Percentiles rank a stretch among this genome's conserved stretches.
Evolutionary conservation across 2,797 vertebrate species (phyloP).

Genomic region (Lophius americanus): DNA sequence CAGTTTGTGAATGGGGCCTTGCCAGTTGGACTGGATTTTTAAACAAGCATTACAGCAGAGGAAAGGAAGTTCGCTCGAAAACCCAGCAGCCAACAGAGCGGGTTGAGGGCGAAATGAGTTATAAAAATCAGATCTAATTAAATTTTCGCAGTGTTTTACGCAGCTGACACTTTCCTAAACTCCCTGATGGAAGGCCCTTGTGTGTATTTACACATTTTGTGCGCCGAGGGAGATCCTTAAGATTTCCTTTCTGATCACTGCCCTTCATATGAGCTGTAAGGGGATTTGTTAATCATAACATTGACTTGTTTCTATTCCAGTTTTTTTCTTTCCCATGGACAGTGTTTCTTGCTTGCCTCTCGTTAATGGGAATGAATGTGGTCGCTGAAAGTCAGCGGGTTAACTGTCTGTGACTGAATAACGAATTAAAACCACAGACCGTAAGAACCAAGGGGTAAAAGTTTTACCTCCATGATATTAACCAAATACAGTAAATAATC

Average conservation of each 20-base stretch:
- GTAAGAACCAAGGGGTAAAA: neutral
- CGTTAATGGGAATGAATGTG: slow-evolving; percentile 39
- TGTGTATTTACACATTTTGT: slow-evolving; percentile 28
- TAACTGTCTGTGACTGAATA: slow-evolving; percentile 28
- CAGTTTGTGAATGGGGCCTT: slow-evolving; percentile 63
- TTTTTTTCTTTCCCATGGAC: slow-evolving; percentile 37
- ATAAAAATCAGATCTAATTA: slow-evolving; percentile 49
- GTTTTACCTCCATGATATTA: neutral
- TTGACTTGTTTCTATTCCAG: slow-evolving; percentile 57
- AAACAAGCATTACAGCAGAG: slow-evolving; percentile 54
- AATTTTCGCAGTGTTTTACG: slow-evolving; percentile 29
- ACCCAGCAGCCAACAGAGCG: slow-evolving; percentile 25
- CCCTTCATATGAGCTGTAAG: slow-evolving; percentile 35
- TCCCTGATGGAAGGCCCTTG: slow-evolving; percentile 22
- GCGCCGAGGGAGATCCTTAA: slow-evolving; percentile 25
- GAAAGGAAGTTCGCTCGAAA: slow-evolving; percentile 43
- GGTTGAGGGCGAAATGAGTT: slow-evolving; percentile 23
- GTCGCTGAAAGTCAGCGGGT: slow-evolving; percentile 49
- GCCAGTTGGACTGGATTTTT: slow-evolving; percentile 68
- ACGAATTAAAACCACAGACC: slow-evolving; percentile 37
- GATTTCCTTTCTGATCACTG: slow-evolving; percentile 49
- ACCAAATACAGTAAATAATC: too few species aligned
- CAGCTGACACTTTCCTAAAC: slow-evolving; percentile 28
- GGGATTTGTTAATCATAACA: slow-evolving; percentile 61
- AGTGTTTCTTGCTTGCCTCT: slow-evolving; percentile 37